These are phyloP conservation scores for Hippocampus kuda DNA, from an alignment of 2,797 vertebrate genomes.

Conservation along the genomic window DNA sequence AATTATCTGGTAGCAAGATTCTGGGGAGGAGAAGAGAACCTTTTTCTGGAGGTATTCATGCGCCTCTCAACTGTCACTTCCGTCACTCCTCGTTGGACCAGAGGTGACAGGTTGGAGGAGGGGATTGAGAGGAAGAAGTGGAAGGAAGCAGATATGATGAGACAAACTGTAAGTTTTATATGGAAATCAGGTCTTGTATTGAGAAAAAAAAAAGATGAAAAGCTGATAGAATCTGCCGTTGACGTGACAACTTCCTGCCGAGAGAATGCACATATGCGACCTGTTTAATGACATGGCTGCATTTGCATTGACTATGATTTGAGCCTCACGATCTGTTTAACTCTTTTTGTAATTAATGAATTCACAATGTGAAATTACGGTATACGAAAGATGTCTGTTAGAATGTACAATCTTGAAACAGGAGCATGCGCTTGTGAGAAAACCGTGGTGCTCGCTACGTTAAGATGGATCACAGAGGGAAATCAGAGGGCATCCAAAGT, in stretches of 20 bases:
- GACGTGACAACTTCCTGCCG: constrained; percentile 54
- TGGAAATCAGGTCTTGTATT: constrained; percentile 49
- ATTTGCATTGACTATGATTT: constrained; percentile 61
- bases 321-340: constrained; percentile 26
- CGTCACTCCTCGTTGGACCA: constrained; percentile 36
- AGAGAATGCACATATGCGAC: constrained; percentile 43
- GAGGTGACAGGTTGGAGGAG: constrained; percentile 26
- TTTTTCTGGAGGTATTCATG: neutral
- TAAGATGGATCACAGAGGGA: constrained; percentile 47
- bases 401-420: constrained; percentile 33
- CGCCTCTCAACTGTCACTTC: constrained; percentile 34
- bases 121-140: constrained; percentile 16
- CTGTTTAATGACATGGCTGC: constrained; percentile 55
- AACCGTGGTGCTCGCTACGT: constrained; percentile 53
- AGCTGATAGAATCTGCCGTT: constrained; percentile 51
- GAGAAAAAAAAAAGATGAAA: constrained; percentile 31
- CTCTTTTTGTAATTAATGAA: constrained; percentile 10
- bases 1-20: neutral
- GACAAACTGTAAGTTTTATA: constrained; percentile 49
- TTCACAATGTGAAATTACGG: constrained; percentile 27
- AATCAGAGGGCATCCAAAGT: constrained; percentile 47
- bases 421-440: constrained; percentile 27
- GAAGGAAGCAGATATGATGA: constrained; percentile 37
- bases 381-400: constrained; percentile 43
- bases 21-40: neutral